Evolutionary conservation across 2,888 invertebrate genomes (phyloP).

Genomic region (Metallyticus violacea): DNA sequence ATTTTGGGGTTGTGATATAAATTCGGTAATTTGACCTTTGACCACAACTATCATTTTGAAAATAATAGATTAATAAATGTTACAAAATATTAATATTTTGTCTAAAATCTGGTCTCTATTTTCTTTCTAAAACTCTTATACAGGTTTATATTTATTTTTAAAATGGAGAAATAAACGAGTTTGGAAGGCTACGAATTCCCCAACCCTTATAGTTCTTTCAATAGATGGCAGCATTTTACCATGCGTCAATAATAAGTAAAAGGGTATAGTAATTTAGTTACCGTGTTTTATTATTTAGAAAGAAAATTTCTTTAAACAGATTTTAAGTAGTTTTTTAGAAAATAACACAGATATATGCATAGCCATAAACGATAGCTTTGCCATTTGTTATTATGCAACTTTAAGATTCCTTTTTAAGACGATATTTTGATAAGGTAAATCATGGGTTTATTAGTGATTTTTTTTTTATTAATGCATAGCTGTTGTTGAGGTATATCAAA

Average conservation of each 20-base stretch:
- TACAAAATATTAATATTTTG: background rate
- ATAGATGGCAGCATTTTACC: slow-evolving; percentile 28
- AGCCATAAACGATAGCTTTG: background rate
- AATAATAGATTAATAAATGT: background rate
- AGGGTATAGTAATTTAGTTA: slow-evolving; percentile 5
- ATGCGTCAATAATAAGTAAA: slow-evolving; percentile 32
- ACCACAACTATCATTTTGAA: background rate
- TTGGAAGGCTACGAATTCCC: background rate
- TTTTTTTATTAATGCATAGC: background rate
- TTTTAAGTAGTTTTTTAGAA: background rate
- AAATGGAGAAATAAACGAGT: background rate
- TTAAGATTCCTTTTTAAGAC: background rate
- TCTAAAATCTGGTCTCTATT: background rate
- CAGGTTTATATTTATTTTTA: background rate
- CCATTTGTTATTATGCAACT: background rate
- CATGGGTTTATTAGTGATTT: background rate
- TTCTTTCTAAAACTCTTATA: no score
- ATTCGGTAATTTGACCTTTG: background rate
- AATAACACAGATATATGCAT: background rate
- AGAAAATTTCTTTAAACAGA: background rate
- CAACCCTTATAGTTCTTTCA: background rate
- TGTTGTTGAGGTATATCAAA: background rate
- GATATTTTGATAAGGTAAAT: background rate
- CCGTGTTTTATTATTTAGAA: slow-evolving; percentile 4
- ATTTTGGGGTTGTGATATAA: no score